Evolutionary conservation across 2,797 vertebrate species (phyloP).

Genomic region (Gallinago stenura): DNA sequence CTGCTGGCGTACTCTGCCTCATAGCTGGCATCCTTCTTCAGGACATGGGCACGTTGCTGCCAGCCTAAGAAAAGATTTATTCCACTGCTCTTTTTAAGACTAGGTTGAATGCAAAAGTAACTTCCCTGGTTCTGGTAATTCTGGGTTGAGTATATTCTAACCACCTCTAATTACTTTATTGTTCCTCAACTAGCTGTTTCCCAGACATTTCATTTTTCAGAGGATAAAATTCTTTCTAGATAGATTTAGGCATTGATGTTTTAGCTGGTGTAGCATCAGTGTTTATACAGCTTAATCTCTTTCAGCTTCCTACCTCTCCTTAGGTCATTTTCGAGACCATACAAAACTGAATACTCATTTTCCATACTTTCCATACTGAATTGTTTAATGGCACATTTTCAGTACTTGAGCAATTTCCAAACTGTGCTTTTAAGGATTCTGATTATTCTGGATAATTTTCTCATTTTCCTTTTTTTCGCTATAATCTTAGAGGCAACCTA

Average conservation of each 20-base stretch:
- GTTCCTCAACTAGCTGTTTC: neutral
- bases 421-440: neutral
- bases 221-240: neutral
- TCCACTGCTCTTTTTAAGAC: neutral
- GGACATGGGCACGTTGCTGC: neutral
- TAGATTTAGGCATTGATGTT: neutral
- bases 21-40: neutral
- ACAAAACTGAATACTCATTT: neutral
- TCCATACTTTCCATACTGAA: neutral
- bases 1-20: neutral
- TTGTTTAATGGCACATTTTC: neutral
- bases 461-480: neutral
- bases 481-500: neutral
- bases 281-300: neutral
- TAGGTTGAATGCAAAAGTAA: neutral
- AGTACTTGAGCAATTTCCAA: neutral
- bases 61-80: neutral
- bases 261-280: neutral
- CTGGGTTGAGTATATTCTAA: neutral
- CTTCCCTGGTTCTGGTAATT: neutral
- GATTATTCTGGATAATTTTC: neutral
- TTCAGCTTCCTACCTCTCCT: neutral
- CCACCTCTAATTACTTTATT: neutral
- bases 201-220: neutral
- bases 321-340: neutral